Evolutionary conservation across 2,888 invertebrate genomes (phyloP).

Genomic region (Lymantria dispar): DNA sequence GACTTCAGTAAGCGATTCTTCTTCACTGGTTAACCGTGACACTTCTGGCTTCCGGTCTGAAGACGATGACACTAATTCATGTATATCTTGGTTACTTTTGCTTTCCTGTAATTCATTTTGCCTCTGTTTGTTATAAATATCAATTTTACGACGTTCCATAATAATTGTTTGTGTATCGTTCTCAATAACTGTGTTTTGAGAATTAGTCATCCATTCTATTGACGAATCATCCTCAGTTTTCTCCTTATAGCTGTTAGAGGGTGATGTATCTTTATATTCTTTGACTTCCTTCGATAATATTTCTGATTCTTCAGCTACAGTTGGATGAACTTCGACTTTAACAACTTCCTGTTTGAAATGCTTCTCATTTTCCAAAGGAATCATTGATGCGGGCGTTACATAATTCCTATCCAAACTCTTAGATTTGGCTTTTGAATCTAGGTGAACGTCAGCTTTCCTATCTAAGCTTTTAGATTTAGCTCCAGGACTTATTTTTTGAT

Average conservation of each 20-base stretch:
- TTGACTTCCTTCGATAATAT: slow-evolving; percentile 40
- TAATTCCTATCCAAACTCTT: slow-evolving; percentile 87
- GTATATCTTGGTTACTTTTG: slow-evolving; percentile 64
- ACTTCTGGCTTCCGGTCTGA: slow-evolving; percentile 74
- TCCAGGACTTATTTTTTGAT: slow-evolving; percentile 77
- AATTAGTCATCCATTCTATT: slow-evolving; percentile 73
- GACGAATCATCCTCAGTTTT: slow-evolving; percentile 75
- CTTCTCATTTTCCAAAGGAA: slow-evolving; percentile 55
- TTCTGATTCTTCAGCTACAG: slow-evolving; percentile 48
- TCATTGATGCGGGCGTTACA: slow-evolving; percentile 62
- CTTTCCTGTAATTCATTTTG: slow-evolving; percentile 70
- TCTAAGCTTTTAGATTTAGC: slow-evolving; percentile 87
- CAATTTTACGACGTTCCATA: slow-evolving; percentile 83
- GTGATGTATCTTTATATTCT: slow-evolving; percentile 56
- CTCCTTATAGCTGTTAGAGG: slow-evolving; percentile 67
- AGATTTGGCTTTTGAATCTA: slow-evolving; percentile 82
- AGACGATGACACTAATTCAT: slow-evolving; percentile 48
- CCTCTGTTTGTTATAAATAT: slow-evolving; percentile 82
- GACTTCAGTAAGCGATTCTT: slow-evolving; percentile 86
- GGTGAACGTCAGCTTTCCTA: slow-evolving; percentile 82
- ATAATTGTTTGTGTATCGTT: slow-evolving; percentile 84
- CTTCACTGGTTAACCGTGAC: slow-evolving; percentile 83
- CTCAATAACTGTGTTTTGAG: slow-evolving; percentile 70
- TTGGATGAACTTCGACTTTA: slow-evolving; percentile 74
- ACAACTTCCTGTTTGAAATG: slow-evolving; percentile 77